phyloP scores from a whole-genome alignment of 2,797 vertebrate genomes.

The Artibeus jamaicensis region DNA sequence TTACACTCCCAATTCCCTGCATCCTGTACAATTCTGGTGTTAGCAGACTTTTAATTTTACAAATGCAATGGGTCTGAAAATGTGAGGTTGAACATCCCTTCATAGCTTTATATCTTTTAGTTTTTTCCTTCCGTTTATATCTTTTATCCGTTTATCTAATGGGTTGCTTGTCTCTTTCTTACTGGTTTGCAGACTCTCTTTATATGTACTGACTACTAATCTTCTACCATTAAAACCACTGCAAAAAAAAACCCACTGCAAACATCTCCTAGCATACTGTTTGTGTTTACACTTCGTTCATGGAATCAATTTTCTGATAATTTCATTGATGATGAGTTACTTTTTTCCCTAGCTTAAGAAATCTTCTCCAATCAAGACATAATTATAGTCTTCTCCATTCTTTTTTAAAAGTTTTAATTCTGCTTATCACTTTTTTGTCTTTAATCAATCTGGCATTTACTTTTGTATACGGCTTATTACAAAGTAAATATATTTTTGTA shows the following conservation, averaged over 20 bases:
- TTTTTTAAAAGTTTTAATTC: background rate
- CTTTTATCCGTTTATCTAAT: background rate
- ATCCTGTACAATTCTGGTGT: background rate
- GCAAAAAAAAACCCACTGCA: background rate
- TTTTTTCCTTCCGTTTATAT: background rate
- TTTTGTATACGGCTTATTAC: background rate
- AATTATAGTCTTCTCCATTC: background rate
- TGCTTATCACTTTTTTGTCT: background rate
- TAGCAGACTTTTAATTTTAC: background rate
- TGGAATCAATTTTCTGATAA: background rate
- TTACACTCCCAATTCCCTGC: background rate
- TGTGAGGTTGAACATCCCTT: background rate
- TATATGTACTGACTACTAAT: background rate
- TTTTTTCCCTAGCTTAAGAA: background rate
- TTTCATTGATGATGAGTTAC: background rate
- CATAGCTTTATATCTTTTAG: background rate
- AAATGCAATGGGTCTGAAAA: background rate
- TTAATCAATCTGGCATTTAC: background rate
- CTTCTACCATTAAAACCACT: background rate
- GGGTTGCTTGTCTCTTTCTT: background rate
- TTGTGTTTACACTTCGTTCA: conserved; percentile 18
- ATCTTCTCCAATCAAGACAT: background rate
- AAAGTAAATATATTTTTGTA: no score
- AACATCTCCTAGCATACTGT: background rate
- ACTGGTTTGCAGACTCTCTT: background rate